Evolutionary conservation across 2,113 vertebrate genomes (phyloP).

Genomic region (Archilochus colubris): DNA sequence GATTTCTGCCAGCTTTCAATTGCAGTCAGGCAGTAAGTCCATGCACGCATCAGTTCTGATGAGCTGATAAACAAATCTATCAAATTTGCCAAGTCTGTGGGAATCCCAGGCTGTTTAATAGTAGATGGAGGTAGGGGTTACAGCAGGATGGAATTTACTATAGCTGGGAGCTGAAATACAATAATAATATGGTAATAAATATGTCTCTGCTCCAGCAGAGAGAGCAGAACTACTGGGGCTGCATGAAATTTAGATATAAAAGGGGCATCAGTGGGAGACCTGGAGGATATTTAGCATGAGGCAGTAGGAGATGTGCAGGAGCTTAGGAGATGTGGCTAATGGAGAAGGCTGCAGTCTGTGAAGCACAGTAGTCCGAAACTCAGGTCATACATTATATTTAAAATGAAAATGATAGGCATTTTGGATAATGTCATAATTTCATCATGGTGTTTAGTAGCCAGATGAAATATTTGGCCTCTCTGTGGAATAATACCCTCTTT

Average conservation of each 20-base stretch:
- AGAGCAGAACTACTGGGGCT: constrained; percentile 52
- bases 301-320: constrained; percentile 38
- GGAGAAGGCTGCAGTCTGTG: constrained; percentile 21
- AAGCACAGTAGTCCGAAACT: constrained; percentile 29
- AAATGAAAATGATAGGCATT: not conserved
- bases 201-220: constrained; percentile 47
- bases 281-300: constrained; percentile 41
- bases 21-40: constrained; percentile 37
- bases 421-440: not conserved
- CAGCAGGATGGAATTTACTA: constrained; percentile 43
- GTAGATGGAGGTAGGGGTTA: constrained; percentile 56
- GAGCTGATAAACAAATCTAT: constrained; percentile 72
- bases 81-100: constrained; percentile 59
- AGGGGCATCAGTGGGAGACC: constrained; percentile 53
- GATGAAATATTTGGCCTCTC: constrained; percentile 25
- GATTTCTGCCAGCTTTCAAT: not conserved
- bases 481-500: not conserved
- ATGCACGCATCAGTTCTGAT: constrained; percentile 35
- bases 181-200: constrained; percentile 64
- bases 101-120: constrained; percentile 49
- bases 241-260: constrained; percentile 44
- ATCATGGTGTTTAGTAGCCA: not conserved
- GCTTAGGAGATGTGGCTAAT: not conserved
- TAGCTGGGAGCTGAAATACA: constrained; percentile 51
- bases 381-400: not conserved